A percentile compares a stretch with the other conserved stretches of the same genome.
These are phyloP conservation scores for Pungitius pungitius DNA, from an alignment of 2,113 vertebrate species.

Conservation along the genomic window DNA sequence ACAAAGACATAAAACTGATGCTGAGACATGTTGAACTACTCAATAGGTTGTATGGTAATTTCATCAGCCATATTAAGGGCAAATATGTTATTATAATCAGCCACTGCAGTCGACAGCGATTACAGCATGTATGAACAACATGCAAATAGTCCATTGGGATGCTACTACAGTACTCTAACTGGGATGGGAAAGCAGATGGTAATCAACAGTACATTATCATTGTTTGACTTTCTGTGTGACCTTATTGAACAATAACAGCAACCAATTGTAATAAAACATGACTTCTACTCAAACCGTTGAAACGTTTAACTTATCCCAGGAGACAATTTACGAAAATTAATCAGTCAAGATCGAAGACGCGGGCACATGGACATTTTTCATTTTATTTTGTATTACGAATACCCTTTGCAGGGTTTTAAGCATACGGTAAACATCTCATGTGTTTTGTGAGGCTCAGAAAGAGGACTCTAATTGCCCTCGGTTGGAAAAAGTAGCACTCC, in stretches of 20 bases:
- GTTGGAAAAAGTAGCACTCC: slow-evolving; percentile 10
- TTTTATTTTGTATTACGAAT: not conserved
- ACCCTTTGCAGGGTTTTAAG: not conserved
- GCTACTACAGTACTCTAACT: not conserved
- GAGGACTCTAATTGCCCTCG: not conserved
- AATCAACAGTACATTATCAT: slow-evolving; percentile 7
- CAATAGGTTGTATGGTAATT: not conserved
- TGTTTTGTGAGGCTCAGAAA: not conserved
- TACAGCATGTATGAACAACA: not conserved
- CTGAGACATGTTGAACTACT: not conserved
- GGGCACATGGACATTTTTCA: not conserved
- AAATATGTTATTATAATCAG: slow-evolving; percentile 9
- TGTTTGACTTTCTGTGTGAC: not conserved
- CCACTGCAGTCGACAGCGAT: not conserved
- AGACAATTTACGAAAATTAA: not conserved
- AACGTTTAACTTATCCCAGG: not conserved
- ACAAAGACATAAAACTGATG: not conserved
- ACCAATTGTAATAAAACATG: not conserved
- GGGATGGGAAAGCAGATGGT: not conserved
- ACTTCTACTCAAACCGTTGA: not conserved
- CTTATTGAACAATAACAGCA: not conserved
- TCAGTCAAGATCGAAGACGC: not conserved
- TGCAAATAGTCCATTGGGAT: not conserved
- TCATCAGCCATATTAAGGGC: not conserved
- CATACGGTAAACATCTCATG: not conserved